Evolutionary conservation across 1,140 invertebrate genomes (phyloP).

Genomic region (Saccostrea echinata): DNA sequence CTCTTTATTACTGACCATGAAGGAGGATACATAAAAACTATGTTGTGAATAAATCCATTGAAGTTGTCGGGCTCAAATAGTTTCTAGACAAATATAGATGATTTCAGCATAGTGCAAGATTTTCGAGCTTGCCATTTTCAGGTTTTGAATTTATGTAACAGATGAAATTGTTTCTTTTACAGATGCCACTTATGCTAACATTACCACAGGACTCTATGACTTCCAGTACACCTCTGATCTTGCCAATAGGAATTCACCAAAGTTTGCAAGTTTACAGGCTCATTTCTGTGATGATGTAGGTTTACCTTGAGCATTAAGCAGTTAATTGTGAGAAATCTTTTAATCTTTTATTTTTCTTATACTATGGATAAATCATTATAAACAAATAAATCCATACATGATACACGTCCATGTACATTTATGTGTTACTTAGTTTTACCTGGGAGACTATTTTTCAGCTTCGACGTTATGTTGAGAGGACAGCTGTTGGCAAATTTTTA

Average conservation of each 20-base stretch:
- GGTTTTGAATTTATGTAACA: no score
- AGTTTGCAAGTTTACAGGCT: conserved; percentile 45
- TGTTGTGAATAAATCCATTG: no score
- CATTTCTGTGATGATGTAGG: conserved; percentile 59
- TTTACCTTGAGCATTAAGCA: not conserved
- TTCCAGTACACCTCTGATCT: conserved; percentile 54
- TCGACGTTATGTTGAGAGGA: not conserved
- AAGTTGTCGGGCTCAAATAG: no score
- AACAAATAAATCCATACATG: no score
- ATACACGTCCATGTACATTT: no score
- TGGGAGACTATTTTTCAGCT: conserved; percentile 38
- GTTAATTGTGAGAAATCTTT: not conserved
- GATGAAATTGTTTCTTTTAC: not conserved
- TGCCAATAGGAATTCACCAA: conserved; percentile 36
- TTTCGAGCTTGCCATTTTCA: no score
- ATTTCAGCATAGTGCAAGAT: no score
- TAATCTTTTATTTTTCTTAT: not conserved
- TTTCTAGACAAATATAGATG: no score
- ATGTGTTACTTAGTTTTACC: not conserved
- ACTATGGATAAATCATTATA: not conserved
- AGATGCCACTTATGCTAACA: conserved; percentile 57
- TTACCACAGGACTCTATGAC: conserved; percentile 57
- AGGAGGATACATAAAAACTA: no score
- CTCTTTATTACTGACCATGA: no score
- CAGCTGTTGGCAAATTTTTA: conserved; percentile 35